Base-by-base conservation (phyloP, 1,140 invertebrate genomes). In the Hydropsyche tenuis region DNA sequence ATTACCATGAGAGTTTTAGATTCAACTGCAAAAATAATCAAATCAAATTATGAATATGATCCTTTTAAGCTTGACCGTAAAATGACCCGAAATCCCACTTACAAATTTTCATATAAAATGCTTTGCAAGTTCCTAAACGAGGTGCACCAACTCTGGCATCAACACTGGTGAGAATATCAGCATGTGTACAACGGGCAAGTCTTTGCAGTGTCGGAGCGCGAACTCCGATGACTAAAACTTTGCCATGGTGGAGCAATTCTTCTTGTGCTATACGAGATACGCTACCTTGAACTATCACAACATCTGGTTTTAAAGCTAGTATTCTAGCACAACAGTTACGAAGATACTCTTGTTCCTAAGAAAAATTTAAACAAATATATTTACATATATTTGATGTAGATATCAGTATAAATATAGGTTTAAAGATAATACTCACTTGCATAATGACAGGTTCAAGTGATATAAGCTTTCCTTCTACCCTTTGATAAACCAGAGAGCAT, bases 1-100 rank as follows among this genome's bases (percentile, higher is more conserved):
- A 99, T 93, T 76, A 94, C 94, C 94, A 98, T 95, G 0, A 98
- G 81, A 0, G 94, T 96, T 87, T 98, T 98, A 1, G 83, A 81
- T 46, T 87, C 80, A 82, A 87, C 88, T 89, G 79, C 14, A 82
- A 82, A 80, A 69, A 72, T 76, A 73, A 7, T 6, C 2, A 48
- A 48, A 48, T 48, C 14, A 51, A 51, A 73, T 69, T n/a, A 1
- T 56, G 14, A 27, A 51, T 11, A 20, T 14, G 63, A 16, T 16
- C 14, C 23, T 27, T 37, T 23, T n/a, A 76, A 70, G 66, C 18
- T n/a, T n/a, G 2, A 25, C 16, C 3, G 25, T 48, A 69, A 9
- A 75, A 75, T 37, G 73, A 14, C 18, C 74, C 6, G 9, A 25
- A 60, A 60, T 12, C 77, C 74, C 2, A 82, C 80, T 82, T 5